phyloP scores from a whole-genome alignment of 2,113 vertebrate species.

The Pedionomus torquatus region DNA sequence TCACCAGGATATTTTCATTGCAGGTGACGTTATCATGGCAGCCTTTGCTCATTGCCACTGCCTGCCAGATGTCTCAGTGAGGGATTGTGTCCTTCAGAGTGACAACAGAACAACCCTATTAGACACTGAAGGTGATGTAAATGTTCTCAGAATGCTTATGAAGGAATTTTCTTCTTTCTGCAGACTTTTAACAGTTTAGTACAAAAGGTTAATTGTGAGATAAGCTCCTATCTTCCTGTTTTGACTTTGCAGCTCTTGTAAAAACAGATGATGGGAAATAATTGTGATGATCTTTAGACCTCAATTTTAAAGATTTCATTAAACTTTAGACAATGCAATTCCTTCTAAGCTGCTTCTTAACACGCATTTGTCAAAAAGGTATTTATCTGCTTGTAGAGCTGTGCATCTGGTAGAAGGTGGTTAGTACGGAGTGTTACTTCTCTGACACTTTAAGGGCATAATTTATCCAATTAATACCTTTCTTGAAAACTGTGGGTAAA shows the following conservation, averaged over 20 bases:
- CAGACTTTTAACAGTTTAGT: background rate
- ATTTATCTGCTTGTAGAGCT: background rate
- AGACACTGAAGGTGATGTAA: background rate
- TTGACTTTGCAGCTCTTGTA: background rate
- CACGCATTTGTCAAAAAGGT: background rate
- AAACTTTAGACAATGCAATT: conserved; percentile 35
- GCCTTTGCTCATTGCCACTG: background rate
- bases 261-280: conserved; percentile 19
- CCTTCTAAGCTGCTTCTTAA: background rate
- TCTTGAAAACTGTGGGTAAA: background rate
- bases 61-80: background rate
- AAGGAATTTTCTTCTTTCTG: background rate
- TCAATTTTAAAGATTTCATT: conserved; percentile 58
- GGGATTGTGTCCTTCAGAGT: background rate
- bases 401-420: background rate
- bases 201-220: conserved; percentile 58
- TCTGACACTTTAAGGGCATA: background rate
- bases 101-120: background rate
- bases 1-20: background rate
- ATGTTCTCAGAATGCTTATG: background rate
- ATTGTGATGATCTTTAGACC: conserved; percentile 52
- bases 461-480: background rate
- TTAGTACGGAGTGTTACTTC: background rate
- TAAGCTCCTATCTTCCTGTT: conserved; percentile 21
- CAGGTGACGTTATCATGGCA: background rate